Evolutionary conservation across 1,140 invertebrate species (phyloP), one percentile per base, ranked within the genome.

Genomic region (Papilio xuthus): DNA sequence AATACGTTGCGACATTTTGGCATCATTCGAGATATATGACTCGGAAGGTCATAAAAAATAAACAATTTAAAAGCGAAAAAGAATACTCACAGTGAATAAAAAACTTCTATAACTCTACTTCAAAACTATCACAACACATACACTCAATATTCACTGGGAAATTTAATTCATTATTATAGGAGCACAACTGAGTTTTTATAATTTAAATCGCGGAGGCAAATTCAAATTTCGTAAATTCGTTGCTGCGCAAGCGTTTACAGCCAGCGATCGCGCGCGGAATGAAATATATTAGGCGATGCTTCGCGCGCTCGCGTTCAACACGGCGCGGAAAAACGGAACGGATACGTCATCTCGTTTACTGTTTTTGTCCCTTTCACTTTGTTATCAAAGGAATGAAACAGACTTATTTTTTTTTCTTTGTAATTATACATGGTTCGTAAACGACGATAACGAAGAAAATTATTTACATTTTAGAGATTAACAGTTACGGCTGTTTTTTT

Each of bases 261-360:
- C 84, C 84, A 81, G 84, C 85, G 88, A 87, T 88, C 88, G 88
- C 91, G 89, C 90, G 88, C 90, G 81, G 85, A 91, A 89, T 92
- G 88, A 85, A 83, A 75, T 84, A 77, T 82, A 77, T 83, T 50
- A 79, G 80, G 15, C 50, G 56, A 60, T 60, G 74, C 77, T 41
- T 82, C 82, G 84, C 83, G 80, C 85, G 82, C 86, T 81, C 83
- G 85, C 79, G 82, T 88, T 82, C 76, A 84, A 83, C 76, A 70
- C 47, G 80, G 83, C 84, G 87, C 88, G 87, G 87, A 86, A 89
- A 90, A 87, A 80, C 78, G 81, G 76, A 86, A 86, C 86, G 82
- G 84, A 86, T 84, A 86, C 74, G 50, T 76, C 74, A 76, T 41
- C 32, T 63, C 47, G 50, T 75, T 23, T 76, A 56, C 44, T 75